Base-by-base conservation (phyloP, 2,797 vertebrate genomes). In the Antrozous pallidus region DNA sequence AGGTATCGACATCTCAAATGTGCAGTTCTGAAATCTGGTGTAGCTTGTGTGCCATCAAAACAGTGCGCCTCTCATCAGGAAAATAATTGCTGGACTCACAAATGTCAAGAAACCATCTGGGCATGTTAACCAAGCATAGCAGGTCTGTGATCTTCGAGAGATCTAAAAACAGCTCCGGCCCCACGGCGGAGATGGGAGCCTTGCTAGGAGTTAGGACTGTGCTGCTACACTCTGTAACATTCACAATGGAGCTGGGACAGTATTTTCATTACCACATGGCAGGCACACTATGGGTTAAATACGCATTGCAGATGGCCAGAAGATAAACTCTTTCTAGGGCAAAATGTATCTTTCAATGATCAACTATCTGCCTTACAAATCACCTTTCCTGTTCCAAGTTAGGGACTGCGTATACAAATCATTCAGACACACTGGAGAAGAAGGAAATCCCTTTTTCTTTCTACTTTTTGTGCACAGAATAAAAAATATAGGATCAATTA, bases 321-420 rank as follows among this genome's bases (percentile, higher is more conserved):
- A 92, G 61, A 77, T 45, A 88, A 74, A 84, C 6, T 90, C 36
- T 67, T 89, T 92, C 47, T 81, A 89, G 40, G 69, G 31, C 8
- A 92, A 93, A 95, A 84, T 24, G 4, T 45, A 58, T n/a, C 56
- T 83, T 89, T 91, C 80, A 93, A 74, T 88, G 12, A 83, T 78
- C 49, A 95, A 95, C 81, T 45, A 71, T 54, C 56, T 77, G 40
- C 26, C 69, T 89, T 95, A 54, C 22, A 87, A 93, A 87, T 80
- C 40, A 89, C 26, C 56, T 93, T 82, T 65, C 70, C 73, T 80
- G 26, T 63, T 85, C 22, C 79, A 87, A 83, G 33, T 70, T 79
- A n/a, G 40, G 56, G 22, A 79, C 40, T 93, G 26, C 7, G 13
- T 67, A 10, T 36, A 74, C 51, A 82, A 85, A 78, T 85, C 86